phyloP scores from a whole-genome alignment of 2,888 invertebrate genomes.

The Zygothrica quintamaculata region DNA sequence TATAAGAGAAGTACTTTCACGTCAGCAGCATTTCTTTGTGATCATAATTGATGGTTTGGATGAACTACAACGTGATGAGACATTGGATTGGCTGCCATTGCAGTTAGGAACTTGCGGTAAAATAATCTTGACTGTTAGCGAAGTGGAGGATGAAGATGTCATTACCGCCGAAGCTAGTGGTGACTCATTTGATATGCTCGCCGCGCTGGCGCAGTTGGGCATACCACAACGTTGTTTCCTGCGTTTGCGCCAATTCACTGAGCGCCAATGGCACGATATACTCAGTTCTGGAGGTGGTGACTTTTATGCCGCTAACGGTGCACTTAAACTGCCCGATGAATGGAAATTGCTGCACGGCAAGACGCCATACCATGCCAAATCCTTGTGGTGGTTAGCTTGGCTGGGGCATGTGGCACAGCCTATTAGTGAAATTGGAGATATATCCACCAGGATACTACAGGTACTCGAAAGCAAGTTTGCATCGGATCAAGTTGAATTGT shows the following conservation, averaged over 20 bases:
- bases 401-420: conserved; percentile 86
- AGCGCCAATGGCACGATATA: conserved; percentile 83
- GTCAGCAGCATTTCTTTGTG: conserved; percentile 86
- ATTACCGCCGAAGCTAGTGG: conserved; percentile 23
- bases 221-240: conserved; percentile 81
- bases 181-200: conserved; percentile 66
- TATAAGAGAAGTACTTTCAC: conserved; percentile 83
- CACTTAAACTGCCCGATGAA: conserved; percentile 81
- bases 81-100: conserved; percentile 91
- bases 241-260: conserved; percentile 80
- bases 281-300: conserved; percentile 83
- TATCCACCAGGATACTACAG: conserved; percentile 87
- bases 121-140: conserved; percentile 88
- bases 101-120: conserved; percentile 90
- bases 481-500: conserved; percentile 87
- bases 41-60: conserved; percentile 92
- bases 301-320: conserved; percentile 83
- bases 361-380: conserved; percentile 84
- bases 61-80: conserved; percentile 84
- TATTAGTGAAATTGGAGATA: conserved; percentile 86
- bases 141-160: conserved; percentile 49
- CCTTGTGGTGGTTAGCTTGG: conserved; percentile 88
- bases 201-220: conserved; percentile 73
- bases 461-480: conserved; percentile 90
- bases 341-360: conserved; percentile 81